Evolutionary conservation across 2,797 vertebrate species (phyloP), one percentile per base, ranked within the genome.

Genomic region (Cottoperca gobio): DNA sequence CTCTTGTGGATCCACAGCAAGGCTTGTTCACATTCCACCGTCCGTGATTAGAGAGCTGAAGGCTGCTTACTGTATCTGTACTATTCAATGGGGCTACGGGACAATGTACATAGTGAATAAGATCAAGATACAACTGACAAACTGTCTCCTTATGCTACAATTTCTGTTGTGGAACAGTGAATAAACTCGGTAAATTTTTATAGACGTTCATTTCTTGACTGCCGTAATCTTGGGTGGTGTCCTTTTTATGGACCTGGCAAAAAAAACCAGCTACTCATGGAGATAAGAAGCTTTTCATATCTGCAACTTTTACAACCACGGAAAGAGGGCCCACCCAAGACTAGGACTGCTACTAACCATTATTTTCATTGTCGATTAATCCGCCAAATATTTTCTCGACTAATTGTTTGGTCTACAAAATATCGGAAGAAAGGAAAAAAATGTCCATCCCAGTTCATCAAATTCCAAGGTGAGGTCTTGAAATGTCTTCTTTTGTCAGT

Each of bases 261-360:
- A 78, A 46, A 45, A 49, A 42, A 26, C 58, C 78, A n/a, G n/a
- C n/a, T 0, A 59, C 26, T 21, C 17, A 39, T 53, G 58, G 37
- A 54, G 67, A 84, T 82, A 70, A 78, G 57, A 67, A 19, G 10
- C 21, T 54, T 76, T 62, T 66, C 24, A 60, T 23, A 61, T 42
- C 24, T n/a, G n/a, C 2, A 66, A 49, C 35, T 45, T 61, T 64
- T 61, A 24, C 45, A 61, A 68, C 73, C 28, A 19, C 26, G 39
- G 64, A 54, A 55, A 40, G 2, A 65, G 16, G 45, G 14, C 39
- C 39, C 37, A 33, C 24, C 21, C 35, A 74, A 17, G 46, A 39
- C 16, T n/a, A 11, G 23, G 33, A 31, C 31, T 6, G 31, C 8
- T 33, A 33, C 33, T 6, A 33, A 33, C 8, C 31, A 33, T 33